A percentile compares a stretch with the other conserved stretches of the same genome.
phyloP scores from a whole-genome alignment of 1,140 invertebrate genomes.

The Drosophila arizonae region DNA sequence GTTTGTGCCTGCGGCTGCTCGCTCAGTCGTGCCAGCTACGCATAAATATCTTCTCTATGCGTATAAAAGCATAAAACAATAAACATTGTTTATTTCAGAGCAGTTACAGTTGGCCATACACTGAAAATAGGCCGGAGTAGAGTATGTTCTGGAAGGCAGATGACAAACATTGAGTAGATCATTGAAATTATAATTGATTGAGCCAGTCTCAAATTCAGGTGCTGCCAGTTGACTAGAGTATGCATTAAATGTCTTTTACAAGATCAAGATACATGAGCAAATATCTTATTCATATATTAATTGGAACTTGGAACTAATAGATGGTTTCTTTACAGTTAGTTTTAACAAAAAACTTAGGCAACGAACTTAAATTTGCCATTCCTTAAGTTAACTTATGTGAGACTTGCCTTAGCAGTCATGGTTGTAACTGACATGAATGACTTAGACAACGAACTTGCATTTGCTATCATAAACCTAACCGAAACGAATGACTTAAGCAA shows the following conservation, averaged over 20 bases:
- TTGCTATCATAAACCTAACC: too few relatives aligned
- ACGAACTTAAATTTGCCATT: too few relatives aligned
- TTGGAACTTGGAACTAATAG: too few relatives aligned
- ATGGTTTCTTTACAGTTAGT: not conserved
- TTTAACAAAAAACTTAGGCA: conserved; percentile 47
- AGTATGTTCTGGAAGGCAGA: not conserved
- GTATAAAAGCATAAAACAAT: conserved; percentile 45
- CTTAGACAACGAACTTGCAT: not conserved
- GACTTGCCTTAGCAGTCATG: not conserved
- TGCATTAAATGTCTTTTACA: too few relatives aligned
- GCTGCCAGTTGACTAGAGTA: too few relatives aligned
- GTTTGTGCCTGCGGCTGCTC: conserved; percentile 18
- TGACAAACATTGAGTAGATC: not conserved
- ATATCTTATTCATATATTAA: too few relatives aligned
- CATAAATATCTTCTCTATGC: conserved; percentile 59
- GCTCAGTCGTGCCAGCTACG: conserved; percentile 31
- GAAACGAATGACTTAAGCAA: too few relatives aligned
- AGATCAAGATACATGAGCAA: too few relatives aligned
- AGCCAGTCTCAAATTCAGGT: too few relatives aligned
- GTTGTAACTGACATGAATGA: not conserved
- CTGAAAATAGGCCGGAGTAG: not conserved
- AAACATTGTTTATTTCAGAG: conserved; percentile 60
- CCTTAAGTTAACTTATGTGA: not conserved
- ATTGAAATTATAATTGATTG: too few relatives aligned
- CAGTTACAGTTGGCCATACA: conserved; percentile 5